These are phyloP conservation scores for Otis tarda DNA, from an alignment of 2,113 vertebrate species.

Conservation along the genomic window DNA sequence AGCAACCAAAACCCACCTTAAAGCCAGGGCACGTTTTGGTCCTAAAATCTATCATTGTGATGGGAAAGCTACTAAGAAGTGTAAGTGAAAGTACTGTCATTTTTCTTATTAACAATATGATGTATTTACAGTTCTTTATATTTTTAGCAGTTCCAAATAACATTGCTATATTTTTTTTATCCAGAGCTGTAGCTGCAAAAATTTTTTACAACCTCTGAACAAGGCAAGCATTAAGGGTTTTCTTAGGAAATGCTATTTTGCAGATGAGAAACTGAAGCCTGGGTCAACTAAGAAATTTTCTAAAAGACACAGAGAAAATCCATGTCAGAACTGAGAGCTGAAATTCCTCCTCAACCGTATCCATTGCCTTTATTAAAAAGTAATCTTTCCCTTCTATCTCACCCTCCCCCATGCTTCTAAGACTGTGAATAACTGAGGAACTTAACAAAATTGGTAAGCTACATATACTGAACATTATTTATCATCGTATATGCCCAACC, in stretches of 20 bases:
- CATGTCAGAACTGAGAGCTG: neutral
- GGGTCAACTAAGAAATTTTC: neutral
- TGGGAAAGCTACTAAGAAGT: neutral
- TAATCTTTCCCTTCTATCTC: neutral
- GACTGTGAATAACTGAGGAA: neutral
- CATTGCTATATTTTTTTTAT: neutral
- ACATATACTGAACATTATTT: neutral
- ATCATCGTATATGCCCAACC: neutral
- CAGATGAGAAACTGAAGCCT: neutral
- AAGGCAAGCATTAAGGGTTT: neutral
- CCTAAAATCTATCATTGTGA: neutral
- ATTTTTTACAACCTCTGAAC: neutral
- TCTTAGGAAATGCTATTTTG: neutral
- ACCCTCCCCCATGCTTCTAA: neutral
- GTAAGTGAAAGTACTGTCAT: neutral
- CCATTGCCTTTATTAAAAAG: neutral
- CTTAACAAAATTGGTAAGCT: neutral
- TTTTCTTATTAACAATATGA: neutral
- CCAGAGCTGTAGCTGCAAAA: neutral
- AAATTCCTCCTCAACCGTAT: neutral
- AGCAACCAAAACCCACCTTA: neutral
- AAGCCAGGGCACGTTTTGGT: neutral
- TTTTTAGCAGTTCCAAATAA: neutral
- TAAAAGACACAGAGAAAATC: neutral
- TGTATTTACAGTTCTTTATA: neutral